Conservation (phyloP, 2,113 vertebrate genomes). For the Sylvicapra grimmia region DNA sequence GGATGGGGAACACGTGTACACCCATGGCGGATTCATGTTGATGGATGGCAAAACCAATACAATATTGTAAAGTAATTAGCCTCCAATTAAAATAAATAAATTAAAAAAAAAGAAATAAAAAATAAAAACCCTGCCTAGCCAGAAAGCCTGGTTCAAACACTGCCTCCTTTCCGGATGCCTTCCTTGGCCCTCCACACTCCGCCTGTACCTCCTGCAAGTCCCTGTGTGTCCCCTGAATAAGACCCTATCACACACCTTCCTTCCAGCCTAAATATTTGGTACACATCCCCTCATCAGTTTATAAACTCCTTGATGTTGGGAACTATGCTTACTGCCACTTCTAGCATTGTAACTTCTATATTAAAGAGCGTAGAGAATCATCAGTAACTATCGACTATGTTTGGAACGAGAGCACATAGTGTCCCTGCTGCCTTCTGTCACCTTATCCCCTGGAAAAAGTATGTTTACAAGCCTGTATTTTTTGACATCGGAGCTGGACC, state of each 20-base stretch:
- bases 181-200: not conserved
- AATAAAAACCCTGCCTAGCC: not conserved
- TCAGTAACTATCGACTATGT: not conserved
- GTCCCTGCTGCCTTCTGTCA: not conserved
- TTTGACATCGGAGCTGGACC: not conserved
- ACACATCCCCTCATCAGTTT: not conserved
- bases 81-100: no score
- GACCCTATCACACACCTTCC: not conserved
- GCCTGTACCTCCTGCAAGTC: not conserved
- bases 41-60: no score
- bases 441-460: not conserved
- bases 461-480: not conserved
- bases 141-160: not conserved
- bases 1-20: no score
- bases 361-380: not conserved
- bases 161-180: fast-evolving
- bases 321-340: not conserved
- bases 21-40: no score
- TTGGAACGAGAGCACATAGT: not conserved
- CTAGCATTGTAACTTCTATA: not conserved
- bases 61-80: no score
- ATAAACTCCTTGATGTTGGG: not conserved
- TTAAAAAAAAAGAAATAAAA: no score
- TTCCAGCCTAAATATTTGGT: not conserved
- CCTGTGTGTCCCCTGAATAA: not conserved